Base-by-base conservation (phyloP, 2,113 vertebrate species). In the Taxidea taxus region DNA sequence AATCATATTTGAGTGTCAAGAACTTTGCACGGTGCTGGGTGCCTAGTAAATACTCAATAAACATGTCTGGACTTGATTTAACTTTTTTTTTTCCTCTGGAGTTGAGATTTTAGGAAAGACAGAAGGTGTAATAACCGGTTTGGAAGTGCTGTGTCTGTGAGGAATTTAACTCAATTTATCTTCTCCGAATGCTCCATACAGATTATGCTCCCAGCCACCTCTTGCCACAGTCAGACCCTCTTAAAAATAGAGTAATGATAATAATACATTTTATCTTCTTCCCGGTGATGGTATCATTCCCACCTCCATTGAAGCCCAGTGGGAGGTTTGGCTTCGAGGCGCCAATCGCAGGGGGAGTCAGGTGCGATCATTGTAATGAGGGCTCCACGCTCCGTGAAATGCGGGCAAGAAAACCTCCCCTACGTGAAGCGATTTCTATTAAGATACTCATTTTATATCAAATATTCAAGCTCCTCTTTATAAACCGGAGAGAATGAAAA, bases 231-330 rank as follows among this genome's bases (percentile, higher is more conserved):
- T 95, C 93, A 97, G 96, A 97, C 81, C 92, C 96, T 94, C 96
- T 98, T 97, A 98, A 97, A 98, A 98, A 97, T 37, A 91, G 85
- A 97, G 62, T 96, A 97, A 98, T 95, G 97, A 92, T 97, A 97
- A 97, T 97, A 97, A 97, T 96, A 96, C 94, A 96, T 91, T 97
- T 97, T 96, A 90, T 96, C 97, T 95, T 84, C 92, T 95, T 98
- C 94, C 82, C 90, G 47, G 92, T 62, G 97, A 97, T 97, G 56
- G 81, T 92, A 96, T 97, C 98, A 95, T 97, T 96, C 96, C 96
- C 97, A 93, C 92, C 84, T 97, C 94, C 95, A 90, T 27, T 49
- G 94, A 92, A 88, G 92, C 96, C 96, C 94, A 23, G 97, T 90
- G 91, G 97, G 97, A 96, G 97, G 94, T 51, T 94, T 96, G 87